phyloP scores from a whole-genome alignment of 92 coral and sea anemone species.

The Siderastrea siderea region DNA sequence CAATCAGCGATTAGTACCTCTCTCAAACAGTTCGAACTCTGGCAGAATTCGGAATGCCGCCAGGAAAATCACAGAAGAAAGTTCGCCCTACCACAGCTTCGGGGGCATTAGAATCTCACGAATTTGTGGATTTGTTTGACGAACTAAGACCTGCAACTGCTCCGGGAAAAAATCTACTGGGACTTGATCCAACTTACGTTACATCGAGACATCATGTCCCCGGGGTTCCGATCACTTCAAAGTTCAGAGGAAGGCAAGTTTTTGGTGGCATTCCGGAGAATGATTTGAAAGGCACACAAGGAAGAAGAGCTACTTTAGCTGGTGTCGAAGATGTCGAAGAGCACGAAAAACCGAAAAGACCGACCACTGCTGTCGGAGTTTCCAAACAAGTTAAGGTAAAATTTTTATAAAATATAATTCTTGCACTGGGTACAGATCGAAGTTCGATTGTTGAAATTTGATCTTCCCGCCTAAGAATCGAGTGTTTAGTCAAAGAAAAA shows the following conservation, averaged over 20 bases:
- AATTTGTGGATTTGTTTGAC: constrained; percentile 85
- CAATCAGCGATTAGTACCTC: constrained; percentile 66
- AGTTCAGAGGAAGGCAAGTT: constrained; percentile 93
- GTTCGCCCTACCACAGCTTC: constrained; percentile 97
- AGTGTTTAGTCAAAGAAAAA: not conserved
- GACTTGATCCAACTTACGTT: constrained; percentile 97
- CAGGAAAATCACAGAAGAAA: constrained; percentile 75
- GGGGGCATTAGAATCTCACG: constrained; percentile 92
- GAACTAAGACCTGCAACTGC: constrained; percentile 94
- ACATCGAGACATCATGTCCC: constrained; percentile 99
- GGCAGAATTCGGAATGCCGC: constrained; percentile 87
- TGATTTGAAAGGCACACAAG: constrained; percentile 85
- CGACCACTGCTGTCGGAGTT: constrained; percentile 89
- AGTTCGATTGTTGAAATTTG: constrained; percentile 6
- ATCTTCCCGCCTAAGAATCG: constrained; percentile 5
- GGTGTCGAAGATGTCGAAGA: constrained; percentile 88
- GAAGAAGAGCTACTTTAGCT: constrained; percentile 95
- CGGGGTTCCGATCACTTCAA: constrained; percentile 87
- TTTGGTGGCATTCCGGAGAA: constrained; percentile 97
- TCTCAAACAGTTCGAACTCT: constrained; percentile 63
- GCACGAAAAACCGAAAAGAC: constrained; percentile 92
- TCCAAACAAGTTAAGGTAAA: constrained; percentile 88
- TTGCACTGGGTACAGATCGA: not conserved
- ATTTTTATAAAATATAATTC: not conserved
- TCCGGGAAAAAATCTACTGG: constrained; percentile 89